Base-by-base conservation (phyloP, 2,888 invertebrate genomes). In the Morpho achilles region DNA sequence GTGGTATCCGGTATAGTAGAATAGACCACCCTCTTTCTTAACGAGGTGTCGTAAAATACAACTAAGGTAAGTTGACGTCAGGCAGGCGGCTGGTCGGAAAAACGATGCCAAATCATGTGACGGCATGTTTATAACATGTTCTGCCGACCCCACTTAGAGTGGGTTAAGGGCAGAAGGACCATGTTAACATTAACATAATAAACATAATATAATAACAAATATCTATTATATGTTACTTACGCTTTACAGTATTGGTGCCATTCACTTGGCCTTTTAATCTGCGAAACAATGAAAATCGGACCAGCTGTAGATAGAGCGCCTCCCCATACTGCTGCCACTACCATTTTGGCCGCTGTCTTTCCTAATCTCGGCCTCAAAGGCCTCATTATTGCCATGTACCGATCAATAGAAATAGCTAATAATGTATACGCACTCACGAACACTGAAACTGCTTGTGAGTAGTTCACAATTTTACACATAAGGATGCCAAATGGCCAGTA, bases 331-430 rank as follows among this genome's bases (percentile, higher is more conserved):
- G 91, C 82, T 0, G 91, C 87, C 42, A 97, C 96, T 48, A 95
- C 93, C 58, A 93, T 76, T 61, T 94, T 93, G 0, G 96, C 95
- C 10, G 87, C 83, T 0, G 85, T 92, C 74, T 95, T 95, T 23
- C 96, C 94, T 74, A 97, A 92, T 46, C 97, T 91, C 0, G 96
- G 97, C 67, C 94, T 92, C 56, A 98, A 80, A 0, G 98, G 98
- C 89, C 96, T 95, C 93, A 97, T 95, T 62, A 98, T 97, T 53
- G 96, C 97, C 80, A 96, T 94, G 75, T 96, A 98, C 16, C 97
- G 93, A 84, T 98, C 98, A 56, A 97, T 93, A 67, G 97, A 97
- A 76, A 98, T 97, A 44, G 97, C 97, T 41, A 98, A 94, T 70
- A 98, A 82, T 0, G 98, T 98, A 79, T 97, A 98, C 3, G 97